Evolutionary conservation across 2,888 invertebrate genomes (phyloP), one percentile per base, ranked within the genome.

Genomic region (Drosophila neonasuta): DNA sequence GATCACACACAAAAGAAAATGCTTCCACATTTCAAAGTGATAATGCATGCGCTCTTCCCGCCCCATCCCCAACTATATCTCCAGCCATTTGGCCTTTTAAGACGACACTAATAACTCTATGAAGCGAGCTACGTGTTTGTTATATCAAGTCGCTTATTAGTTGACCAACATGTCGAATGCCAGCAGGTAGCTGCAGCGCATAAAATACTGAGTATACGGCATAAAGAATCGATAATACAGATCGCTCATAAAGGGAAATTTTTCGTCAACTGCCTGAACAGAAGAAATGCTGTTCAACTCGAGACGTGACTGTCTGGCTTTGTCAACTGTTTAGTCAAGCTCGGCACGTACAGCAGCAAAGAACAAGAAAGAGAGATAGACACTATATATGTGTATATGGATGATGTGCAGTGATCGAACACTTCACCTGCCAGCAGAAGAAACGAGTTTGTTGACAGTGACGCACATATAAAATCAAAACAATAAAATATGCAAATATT

Each of bases 71-170:
- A 6, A 24, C 24, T 24, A 6, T 24, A 24, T 36, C 36, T 34
- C 5, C 34, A 34, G 1, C 10, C 6, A 36, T 36, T 36, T 48
- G 20, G 15, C 68, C 80, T 65, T 68, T 54, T 71, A 60, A 52
- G 74, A 71, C 77, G 63, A 76, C 79, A 70, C 83, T 82, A 82
- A 82, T 82, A 82, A 82, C 81, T 82, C 80, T 82, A 82, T 82
- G 81, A 71, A 63, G 67, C 51, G 46, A 30, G 44, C 41, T 66
- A 83, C 80, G 81, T 81, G 81, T 69, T 57, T 71, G 69, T 71
- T 63, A 71, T 85, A 57, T 65, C 65, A 82, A 85, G 50, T 74
- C 55, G 70, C 69, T 49, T 69, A 80, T 82, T 82, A 85, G 80
- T 67, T 71, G 79, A 50, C 65, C 74, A 55, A 66, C 72, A 71